phyloP scores from a whole-genome alignment of 2,888 invertebrate genomes.

The Tortrix viridana region DNA sequence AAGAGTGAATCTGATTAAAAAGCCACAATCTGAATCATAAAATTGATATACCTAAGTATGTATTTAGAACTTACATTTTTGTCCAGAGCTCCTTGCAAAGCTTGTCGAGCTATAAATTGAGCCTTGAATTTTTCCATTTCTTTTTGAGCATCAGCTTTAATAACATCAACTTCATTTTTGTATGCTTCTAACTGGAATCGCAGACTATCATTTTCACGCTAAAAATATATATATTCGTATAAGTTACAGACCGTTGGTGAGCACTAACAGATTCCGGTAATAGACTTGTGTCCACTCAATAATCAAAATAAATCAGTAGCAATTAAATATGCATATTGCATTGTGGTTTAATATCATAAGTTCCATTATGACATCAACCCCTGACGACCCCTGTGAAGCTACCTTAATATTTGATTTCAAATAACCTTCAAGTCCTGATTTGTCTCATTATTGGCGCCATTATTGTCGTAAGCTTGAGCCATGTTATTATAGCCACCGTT shows the following conservation, averaged over 20 bases:
- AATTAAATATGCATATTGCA: too few species aligned
- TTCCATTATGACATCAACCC: too few species aligned
- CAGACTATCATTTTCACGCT: constrained; percentile 95
- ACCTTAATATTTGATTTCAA: constrained; percentile 12
- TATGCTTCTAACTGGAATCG: constrained; percentile 96
- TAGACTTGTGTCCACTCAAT: too few species aligned
- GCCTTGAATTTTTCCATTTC: constrained; percentile 92
- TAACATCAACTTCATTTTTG: constrained; percentile 95
- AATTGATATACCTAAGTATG: neutral
- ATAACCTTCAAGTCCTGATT: constrained; percentile 66
- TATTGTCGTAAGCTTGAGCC: constrained; percentile 43
- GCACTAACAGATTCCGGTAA: too few species aligned
- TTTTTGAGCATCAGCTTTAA: constrained; percentile 91
- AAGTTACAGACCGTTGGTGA: neutral
- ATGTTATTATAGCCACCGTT: constrained; percentile 45
- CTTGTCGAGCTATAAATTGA: constrained; percentile 88
- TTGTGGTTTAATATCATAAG: too few species aligned
- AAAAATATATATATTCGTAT: constrained; percentile 23
- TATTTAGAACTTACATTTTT: constrained; percentile 56
- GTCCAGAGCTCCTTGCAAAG: constrained; percentile 70
- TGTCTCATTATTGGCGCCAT: constrained; percentile 53
- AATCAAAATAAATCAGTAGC: too few species aligned
- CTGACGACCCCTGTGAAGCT: too few species aligned
- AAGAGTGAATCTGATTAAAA: too few species aligned
- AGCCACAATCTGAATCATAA: too few species aligned